Base-by-base conservation (phyloP, 2,797 vertebrate genomes). In the Lagodon rhomboides region DNA sequence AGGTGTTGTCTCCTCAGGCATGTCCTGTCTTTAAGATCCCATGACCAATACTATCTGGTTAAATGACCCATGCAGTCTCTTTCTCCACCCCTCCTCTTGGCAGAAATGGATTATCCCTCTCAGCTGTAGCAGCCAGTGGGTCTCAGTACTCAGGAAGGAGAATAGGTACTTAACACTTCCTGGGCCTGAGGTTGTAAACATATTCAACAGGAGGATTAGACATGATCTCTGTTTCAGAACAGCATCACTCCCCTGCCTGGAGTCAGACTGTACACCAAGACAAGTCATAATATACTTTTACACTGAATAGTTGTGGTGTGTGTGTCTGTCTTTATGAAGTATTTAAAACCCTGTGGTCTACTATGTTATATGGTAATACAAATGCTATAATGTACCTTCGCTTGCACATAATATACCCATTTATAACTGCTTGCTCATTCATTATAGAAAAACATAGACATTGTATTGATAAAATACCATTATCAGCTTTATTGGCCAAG, bases 141-240 rank as follows among this genome's bases (percentile, higher is more conserved):
- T 67, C 27, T 68, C 60, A 30, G 23, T 60, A 1, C 5, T 18
- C 30, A 47, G 51, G 54, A 73, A 60, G 60, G 13, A 44, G 27
- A 63, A 51, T 3, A 50, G 47, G 15, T 22, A 30, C 46, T 58
- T 12, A 30, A 17, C 44, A 8, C 53, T 54, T 69, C 55, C 55
- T 23, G 1, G 3, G 27, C 71, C 67, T 43, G 51, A 34, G 75
- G 65, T 58, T 71, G 64, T 66, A 66, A 74, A 75, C 16, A 0
- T 30, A 38, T 69, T 64, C 30, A 76, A 1, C 25, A 50, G 51
- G 34, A 72, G 20, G 69, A 68, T 86, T 79, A 56, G 30, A 73
- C 60, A 3, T 41, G 44, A 65, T 68, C 46, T 58, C 22, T 53
- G 3, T 70, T 66, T 59, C n/a, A 67, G 53, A 50, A 49, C 55